Conservation (phyloP, 1,140 invertebrate genomes). For the Leptoteleia sp. region DNA sequence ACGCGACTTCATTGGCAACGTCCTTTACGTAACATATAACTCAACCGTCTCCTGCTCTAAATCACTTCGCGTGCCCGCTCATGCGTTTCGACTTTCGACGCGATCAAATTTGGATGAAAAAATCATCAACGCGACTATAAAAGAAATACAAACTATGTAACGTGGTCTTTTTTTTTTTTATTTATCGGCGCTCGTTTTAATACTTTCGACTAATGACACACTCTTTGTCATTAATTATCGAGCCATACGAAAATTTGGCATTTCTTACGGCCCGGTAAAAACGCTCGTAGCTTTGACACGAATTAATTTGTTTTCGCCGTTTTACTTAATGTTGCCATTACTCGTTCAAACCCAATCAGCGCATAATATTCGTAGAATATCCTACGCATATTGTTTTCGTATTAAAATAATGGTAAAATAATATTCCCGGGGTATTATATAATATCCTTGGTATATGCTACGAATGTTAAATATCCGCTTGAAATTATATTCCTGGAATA, state of each 20-base stretch:
- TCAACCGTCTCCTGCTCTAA: conserved; percentile 61
- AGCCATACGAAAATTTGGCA: not conserved
- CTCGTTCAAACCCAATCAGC: too few relatives aligned
- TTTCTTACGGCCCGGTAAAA: not conserved
- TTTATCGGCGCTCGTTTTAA: conserved; percentile 12
- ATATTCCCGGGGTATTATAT: too few relatives aligned
- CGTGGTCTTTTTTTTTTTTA: too few relatives aligned
- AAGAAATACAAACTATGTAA: conserved; percentile 14
- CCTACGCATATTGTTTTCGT: too few relatives aligned
- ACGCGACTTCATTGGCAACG: conserved; percentile 70
- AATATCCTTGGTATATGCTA: too few relatives aligned
- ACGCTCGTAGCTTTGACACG: not conserved
- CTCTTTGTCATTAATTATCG: conserved; percentile 1
- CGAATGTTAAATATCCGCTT: too few relatives aligned
- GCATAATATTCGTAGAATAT: too few relatives aligned
- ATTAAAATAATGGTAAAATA: too few relatives aligned
- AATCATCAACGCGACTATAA: conserved; percentile 4
- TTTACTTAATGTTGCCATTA: too few relatives aligned
- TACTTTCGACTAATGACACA: conserved; percentile 13
- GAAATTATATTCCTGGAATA: too few relatives aligned
- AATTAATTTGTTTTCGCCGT: too few relatives aligned
- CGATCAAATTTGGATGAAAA: conserved; percentile 58
- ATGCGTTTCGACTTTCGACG: conserved; percentile 70
- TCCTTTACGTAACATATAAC: conserved; percentile 74
- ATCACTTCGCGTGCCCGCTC: conserved; percentile 56